Evolutionary conservation across 2,113 vertebrate species (phyloP).

Genomic region (Zeus faber): DNA sequence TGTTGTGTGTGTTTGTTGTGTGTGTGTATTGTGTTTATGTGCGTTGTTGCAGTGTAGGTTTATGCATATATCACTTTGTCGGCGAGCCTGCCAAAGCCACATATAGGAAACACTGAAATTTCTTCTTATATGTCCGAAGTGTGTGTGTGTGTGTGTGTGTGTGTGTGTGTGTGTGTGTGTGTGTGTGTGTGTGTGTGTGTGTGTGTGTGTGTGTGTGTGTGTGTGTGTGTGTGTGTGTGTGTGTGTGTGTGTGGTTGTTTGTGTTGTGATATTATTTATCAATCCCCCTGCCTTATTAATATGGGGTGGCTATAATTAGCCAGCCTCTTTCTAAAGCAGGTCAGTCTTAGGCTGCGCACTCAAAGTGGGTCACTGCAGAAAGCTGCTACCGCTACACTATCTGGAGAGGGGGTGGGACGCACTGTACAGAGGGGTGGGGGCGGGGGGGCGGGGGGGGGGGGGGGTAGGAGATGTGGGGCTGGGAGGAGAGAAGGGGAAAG

Average conservation of each 20-base stretch:
- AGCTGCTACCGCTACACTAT: neutral
- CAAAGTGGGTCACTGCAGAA: conserved; percentile 74
- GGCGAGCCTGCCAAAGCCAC: too few species aligned
- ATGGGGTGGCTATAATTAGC: conserved; percentile 73
- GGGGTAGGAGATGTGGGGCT: neutral
- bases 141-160: neutral
- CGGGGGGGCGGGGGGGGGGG: neutral
- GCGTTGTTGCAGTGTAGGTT: too few species aligned
- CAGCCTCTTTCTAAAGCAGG: conserved; percentile 71
- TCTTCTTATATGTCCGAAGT: too few species aligned
- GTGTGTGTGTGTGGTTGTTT: neutral
- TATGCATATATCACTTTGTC: too few species aligned
- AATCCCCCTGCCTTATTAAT: conserved; percentile 69
- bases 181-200: conserved; percentile 2
- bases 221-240: neutral
- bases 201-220: conserved; percentile 13
- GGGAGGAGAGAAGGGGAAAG: neutral
- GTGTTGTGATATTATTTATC: conserved; percentile 62
- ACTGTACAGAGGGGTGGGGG: conserved; percentile 12
- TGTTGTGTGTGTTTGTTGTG: too few species aligned
- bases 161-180: neutral
- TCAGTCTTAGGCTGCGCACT: conserved; percentile 55
- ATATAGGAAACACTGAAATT: too few species aligned
- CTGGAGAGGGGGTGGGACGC: neutral
- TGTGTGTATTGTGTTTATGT: too few species aligned